These are phyloP conservation scores for Didymodactylos carnosus DNA, from an alignment of 2,888 invertebrate species.

Conservation along the genomic window DNA sequence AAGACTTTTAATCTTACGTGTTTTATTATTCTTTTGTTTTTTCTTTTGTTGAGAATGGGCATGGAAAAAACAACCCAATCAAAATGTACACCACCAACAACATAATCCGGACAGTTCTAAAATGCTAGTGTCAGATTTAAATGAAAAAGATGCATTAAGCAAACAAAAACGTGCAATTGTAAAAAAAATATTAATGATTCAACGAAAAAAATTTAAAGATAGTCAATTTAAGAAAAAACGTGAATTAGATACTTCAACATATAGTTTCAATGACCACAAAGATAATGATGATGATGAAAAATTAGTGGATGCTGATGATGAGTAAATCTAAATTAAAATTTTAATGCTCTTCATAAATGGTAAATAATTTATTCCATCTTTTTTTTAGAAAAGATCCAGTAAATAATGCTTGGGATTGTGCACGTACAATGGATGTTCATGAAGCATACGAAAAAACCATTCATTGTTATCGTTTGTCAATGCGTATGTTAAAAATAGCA, in stretches of 20 bases:
- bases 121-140: no score
- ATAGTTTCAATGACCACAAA: background rate
- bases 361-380: background rate
- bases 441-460: constrained; percentile 12
- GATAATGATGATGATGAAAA: background rate
- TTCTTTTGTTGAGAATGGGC: background rate
- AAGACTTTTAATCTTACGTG: no score
- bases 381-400: background rate
- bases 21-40: background rate
- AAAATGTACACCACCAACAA: no score
- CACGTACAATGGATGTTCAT: constrained; percentile 5
- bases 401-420: constrained; percentile 7
- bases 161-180: background rate
- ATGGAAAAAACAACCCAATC: background rate
- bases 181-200: background rate
- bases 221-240: background rate
- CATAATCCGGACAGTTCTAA: no score
- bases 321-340: background rate
- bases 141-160: background rate
- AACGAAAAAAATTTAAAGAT: background rate
- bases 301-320: background rate
- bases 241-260: background rate
- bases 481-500: constrained; percentile 27
- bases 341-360: background rate
- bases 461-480: constrained; percentile 18